Evolutionary conservation across 64 coral and sea anemone genomes (phyloP), one percentile per base, ranked within the genome.

Genomic region (Stylophora pistillata): DNA sequence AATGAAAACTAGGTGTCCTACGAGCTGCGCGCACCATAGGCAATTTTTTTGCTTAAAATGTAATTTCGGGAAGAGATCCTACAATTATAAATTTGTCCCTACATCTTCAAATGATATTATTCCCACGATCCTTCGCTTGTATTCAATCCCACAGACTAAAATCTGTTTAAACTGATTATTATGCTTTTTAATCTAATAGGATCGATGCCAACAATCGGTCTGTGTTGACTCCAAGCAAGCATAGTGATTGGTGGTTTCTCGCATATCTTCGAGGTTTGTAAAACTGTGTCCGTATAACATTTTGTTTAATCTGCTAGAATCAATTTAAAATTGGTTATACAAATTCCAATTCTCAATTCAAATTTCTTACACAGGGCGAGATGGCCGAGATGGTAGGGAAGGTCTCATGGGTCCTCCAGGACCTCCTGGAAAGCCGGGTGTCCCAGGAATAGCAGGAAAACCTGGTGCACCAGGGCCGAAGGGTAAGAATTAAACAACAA

Each of bases 341-440:
- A n/a, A 25, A 68, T 25, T 68, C 9, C 4, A 25, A 68, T 28
- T 27, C 64, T 68, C 16, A 32, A 30, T 32, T 33, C 29, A 6
- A 15, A 16, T 25, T 30, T 73, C 32, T 73, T 29, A 72, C 14
- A 33, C 23, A 73, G 71, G 71, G 30, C 28, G 71, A 34, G 71
- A 73, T 73, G 71, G 71, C 15, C 28, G 71, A 27, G 71, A 73
- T 34, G 71, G 71, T 11, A 73, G 71, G 25, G 71, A 33, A 73
- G 71, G 71, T 32, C 29, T 73, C 12, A 73, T 73, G 71, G 71
- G 71, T 0, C 71, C 71, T 5, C 71, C 71, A 5, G 71, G 71
- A 6, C 14, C 71, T 2, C 29, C 71, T 14, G 31, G 71, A 20
- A 73, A 73, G 32, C 31, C 71, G 14, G 71, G 71, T 73, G 16